Base-by-base conservation (phyloP, 2,113 vertebrate species). In the Sorex araneus region DNA sequence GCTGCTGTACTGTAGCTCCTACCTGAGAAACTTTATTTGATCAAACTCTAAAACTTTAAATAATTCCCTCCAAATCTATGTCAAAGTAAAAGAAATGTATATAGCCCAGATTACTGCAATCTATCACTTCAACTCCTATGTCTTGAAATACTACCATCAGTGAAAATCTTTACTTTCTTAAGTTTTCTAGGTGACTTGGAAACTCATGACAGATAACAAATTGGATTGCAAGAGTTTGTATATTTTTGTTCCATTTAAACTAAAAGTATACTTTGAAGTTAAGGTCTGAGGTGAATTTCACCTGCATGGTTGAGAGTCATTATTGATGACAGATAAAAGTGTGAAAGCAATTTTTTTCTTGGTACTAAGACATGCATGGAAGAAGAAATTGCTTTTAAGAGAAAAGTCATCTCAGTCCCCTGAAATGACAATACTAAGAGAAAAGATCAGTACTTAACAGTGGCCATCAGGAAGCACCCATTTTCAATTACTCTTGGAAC, bases 251-350 rank as follows among this genome's bases (percentile, higher is more conserved):
- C 85, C 30, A 28, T 32, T 81, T 67, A 87, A 94, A 67, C 36
- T 88, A 83, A 92, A 89, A 70, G 34, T 88, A 32, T 8, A 45
- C 5, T 79, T 45, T 45, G 27, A 82, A 54, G 57, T 81, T 74
- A 91, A 81, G 28, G 5, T 92, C 75, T 94, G n/a, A 95, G 73
- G 25, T 63, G 50, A 90, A 57, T 54, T 94, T 54, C n/a, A 27
- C 47, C 25, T 60, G 71, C 36, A 21, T 79, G 36, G 8, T 43
- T 77, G 23, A 91, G 74, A 84, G 54, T 34, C 54, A 67, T 93
- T 69, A 54, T 27, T 70, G 50, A 78, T 13, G 25, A 70, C 32
- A 84, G 83, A 64, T 10, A 16, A 70, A 54, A 11, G 25, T 66
- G 40, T 90, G 60, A 64, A 85, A 90, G 27, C 9, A 32, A 74